Conservation (phyloP, 2,113 vertebrate species). For the Scatophagus argus region DNA sequence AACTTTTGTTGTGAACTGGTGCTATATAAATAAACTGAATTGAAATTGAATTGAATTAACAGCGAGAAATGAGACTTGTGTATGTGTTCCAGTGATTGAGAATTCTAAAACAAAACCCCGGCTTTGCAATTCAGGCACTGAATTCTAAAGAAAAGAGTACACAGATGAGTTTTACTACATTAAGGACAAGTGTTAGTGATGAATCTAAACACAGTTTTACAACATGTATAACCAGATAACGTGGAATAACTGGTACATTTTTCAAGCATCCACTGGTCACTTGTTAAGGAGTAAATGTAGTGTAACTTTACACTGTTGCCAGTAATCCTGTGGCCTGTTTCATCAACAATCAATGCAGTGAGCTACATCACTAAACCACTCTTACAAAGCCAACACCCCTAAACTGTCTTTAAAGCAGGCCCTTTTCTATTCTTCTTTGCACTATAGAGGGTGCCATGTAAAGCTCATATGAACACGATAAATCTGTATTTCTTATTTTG, state of each 20-base stretch:
- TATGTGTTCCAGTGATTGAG: background rate
- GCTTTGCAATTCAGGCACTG: background rate
- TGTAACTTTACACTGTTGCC: conserved; percentile 8
- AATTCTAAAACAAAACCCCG: background rate
- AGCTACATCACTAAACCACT: background rate
- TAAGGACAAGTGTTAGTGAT: too few species aligned
- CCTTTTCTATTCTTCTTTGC: background rate
- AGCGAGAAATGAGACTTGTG: background rate
- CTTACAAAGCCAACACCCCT: background rate
- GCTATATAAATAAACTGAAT: too few species aligned
- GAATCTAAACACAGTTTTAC: background rate
- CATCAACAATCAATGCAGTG: background rate
- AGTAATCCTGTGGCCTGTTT: conserved; percentile 9
- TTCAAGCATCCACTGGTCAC: background rate
- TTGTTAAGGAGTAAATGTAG: background rate
- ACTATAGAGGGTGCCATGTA: background rate
- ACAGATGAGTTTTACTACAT: background rate
- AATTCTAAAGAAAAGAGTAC: background rate
- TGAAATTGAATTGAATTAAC: too few species aligned
- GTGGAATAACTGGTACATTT: background rate
- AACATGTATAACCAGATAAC: background rate
- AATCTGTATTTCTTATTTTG: background rate
- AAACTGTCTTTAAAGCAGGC: background rate
- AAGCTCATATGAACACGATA: background rate
- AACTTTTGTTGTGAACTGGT: too few species aligned